Percentiles rank a stretch among this genome's conserved stretches.
Conservation (phyloP, 92 coral and sea anemone genomes). For the Montipora capitata region DNA sequence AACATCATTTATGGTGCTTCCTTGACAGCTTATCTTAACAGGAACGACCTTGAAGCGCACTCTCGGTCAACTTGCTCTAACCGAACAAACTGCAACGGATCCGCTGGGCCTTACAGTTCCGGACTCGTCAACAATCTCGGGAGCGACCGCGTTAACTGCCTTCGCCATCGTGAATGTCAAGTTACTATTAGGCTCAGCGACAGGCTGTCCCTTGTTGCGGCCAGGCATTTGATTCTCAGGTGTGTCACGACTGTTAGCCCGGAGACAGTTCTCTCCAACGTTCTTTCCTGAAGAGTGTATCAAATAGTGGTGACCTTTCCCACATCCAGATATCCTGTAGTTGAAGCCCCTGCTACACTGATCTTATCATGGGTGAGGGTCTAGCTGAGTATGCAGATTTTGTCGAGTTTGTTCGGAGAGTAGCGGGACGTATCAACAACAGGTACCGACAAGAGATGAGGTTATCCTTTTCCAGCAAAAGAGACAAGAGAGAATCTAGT, state of each 20-base stretch:
- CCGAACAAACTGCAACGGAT: constrained; percentile 26
- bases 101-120: neutral
- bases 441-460: too few relatives aligned
- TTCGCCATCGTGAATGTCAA: neutral
- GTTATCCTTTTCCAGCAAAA: too few relatives aligned
- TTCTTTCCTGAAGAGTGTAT: constrained; percentile 33
- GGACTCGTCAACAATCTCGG: neutral
- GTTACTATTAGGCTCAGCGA: neutral
- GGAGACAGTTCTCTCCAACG: neutral
- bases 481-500: too few relatives aligned
- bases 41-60: constrained; percentile 81
- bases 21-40: constrained; percentile 64
- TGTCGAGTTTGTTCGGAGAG: constrained; percentile 56
- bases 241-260: neutral
- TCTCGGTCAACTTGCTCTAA: constrained; percentile 46
- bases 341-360: constrained; percentile 55
- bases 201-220: neutral
- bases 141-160: neutral
- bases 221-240: neutral
- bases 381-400: too few relatives aligned
- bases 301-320: constrained; percentile 70
- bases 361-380: too few relatives aligned
- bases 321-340: constrained; percentile 71
- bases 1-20: constrained; percentile 17
- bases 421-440: too few relatives aligned